Evolutionary conservation across 2,797 vertebrate species (phyloP), one percentile per base, ranked within the genome.

Genomic region (Molossus alvarezi): DNA sequence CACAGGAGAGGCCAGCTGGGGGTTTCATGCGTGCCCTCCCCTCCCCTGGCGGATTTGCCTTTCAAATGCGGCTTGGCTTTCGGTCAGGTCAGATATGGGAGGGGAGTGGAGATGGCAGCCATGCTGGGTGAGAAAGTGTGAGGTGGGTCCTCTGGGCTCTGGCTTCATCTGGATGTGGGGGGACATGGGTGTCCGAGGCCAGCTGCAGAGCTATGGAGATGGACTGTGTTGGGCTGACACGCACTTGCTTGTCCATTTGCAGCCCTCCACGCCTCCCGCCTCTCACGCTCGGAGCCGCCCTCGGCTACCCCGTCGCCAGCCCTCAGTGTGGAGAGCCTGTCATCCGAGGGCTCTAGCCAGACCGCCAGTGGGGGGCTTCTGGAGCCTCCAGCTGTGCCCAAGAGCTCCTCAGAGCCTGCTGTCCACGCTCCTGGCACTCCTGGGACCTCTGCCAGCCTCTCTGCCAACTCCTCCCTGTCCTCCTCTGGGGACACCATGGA

Each of bases 321-420:
- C 87, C 99, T 99, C 91, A 99, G 99, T 27, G 99, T 99, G 4
- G 99, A 99, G 97, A 99, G 99, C 97, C 98, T 99, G 96, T 98
- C 99, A 0, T 99, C 98, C 0, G 99, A 99, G 97, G 98, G 98
- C 97, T 99, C 98, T 58, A 98, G 98, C 97, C 99, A 98, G 95
- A 64, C 45, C 0, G 97, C 98, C 41, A 7, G 93, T 33, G 96
- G 86, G 79, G 94, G 98, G 91, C 81, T 27, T 0, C 95, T 98
- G 51, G 98, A 98, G 85, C 96, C 95, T 0, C 98, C 98, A 23
- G 98, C 98, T 0, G 99, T 99, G 97, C 99, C 99, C 96, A 99
- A 99, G 98, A 99, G 99, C 77, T 96, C 99, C 73, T 99, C 99
- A 0, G 99, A 99, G 97, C 99, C 99, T 21, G 99, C 99, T 0